Evolutionary conservation across 2,797 vertebrate genomes (phyloP), one percentile per base, ranked within the genome.

Genomic region (Trematomus bernacchii): DNA sequence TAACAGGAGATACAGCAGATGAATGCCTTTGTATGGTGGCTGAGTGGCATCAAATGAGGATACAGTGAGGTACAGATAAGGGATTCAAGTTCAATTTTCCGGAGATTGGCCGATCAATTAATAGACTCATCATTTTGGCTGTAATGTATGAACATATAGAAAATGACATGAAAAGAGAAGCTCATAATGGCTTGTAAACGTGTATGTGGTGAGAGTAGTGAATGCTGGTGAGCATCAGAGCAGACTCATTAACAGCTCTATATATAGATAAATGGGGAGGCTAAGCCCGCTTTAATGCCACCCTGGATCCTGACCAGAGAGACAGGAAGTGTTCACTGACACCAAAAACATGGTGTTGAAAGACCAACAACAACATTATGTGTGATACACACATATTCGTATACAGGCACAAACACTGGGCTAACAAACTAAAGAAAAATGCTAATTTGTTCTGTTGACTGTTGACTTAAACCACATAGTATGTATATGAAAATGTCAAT

Each of bases 211-310:
- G 70, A 53, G 58, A 67, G 21, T 55, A 27, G 48, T 63, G 43
- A 84, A 80, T 53, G 61, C 66, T 58, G 21, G 37, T 65, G 73
- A 83, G 83, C 21, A 74, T 58, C 74, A 70, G 16, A 50, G 64
- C 50, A 61, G 46, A 23, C 50, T 76, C 68, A 71, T 79, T 82
- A 84, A 62, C 65, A 8, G 51, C 50, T 47, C 83, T 84, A 91
- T 85, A 85, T 76, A 83, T 83, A 85, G 73, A 69, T 54, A 79
- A 70, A 57, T 57, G 7, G 55, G 64, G 73, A 80, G 54, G 80
- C 73, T 83, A 77, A 86, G 75, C 69, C 80, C 77, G 72, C 72
- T 89, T 88, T 86, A 71, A 61, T 63, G 71, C 43, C 54, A 46
- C 52, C 18, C 54, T 77, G 76, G 43, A 71, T 55, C 44, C 74